A percentile compares a stretch with the other conserved stretches of the same genome.
phyloP scores from a whole-genome alignment of 2,888 invertebrate species.

The Phyllotreta cruciferae region DNA sequence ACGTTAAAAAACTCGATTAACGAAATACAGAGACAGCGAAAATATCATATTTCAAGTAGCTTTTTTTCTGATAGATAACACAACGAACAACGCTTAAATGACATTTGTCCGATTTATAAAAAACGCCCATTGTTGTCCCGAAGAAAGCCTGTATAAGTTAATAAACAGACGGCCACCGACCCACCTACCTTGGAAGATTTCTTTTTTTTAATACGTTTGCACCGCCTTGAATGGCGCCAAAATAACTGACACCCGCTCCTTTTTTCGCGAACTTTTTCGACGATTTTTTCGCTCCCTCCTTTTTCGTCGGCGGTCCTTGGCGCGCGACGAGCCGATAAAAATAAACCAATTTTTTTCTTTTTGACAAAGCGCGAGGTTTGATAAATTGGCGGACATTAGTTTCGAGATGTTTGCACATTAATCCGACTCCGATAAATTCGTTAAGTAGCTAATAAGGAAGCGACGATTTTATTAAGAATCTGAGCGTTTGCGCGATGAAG shows the following conservation, averaged over 20 bases:
- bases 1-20: no score
- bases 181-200: slow-evolving; percentile 20
- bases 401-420: slow-evolving; percentile 7
- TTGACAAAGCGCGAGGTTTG: slow-evolving; percentile 2
- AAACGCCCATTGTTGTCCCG: background rate
- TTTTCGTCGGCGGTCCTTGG: slow-evolving; percentile 2
- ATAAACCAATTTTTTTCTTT: no score
- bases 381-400: slow-evolving; percentile 16
- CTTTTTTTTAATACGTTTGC: slow-evolving; percentile 11
- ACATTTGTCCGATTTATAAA: no score
- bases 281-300: slow-evolving; percentile 13
- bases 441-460: slow-evolving; percentile 3
- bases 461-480: no score
- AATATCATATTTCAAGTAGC: no score
- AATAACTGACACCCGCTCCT: slow-evolving; percentile 17
- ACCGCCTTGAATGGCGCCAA: slow-evolving; percentile 32
- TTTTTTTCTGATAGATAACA: no score
- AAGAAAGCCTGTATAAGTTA: background rate
- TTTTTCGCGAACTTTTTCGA: slow-evolving; percentile 2
- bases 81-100: no score
- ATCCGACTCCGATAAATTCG: slow-evolving; percentile 6
- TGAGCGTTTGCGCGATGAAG: background rate
- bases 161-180: background rate
- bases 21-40: no score
- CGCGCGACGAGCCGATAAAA: slow-evolving; percentile 11